phyloP scores from a whole-genome alignment of 2,888 invertebrate genomes.

The Drosophila affinis region DNA sequence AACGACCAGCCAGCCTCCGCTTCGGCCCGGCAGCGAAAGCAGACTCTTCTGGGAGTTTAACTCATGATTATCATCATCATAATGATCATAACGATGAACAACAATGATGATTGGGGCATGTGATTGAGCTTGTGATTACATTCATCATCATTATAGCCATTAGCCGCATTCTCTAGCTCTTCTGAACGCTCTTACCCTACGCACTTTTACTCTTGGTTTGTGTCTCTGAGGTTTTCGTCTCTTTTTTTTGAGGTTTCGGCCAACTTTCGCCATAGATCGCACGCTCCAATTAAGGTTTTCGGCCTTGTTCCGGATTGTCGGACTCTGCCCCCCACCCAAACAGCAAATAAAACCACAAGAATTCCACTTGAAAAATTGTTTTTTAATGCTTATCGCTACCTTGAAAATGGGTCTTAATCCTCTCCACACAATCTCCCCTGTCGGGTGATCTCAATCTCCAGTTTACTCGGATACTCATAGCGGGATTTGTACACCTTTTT shows the following conservation, averaged over 20 bases:
- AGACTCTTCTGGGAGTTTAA: conserved; percentile 24
- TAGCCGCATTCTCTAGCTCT: conserved; percentile 49
- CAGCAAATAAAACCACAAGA: not conserved
- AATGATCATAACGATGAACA: conserved; percentile 41
- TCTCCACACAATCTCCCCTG: not conserved
- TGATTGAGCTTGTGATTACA: conserved; percentile 48
- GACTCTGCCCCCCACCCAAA: not conserved
- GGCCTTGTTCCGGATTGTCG: conserved; percentile 22
- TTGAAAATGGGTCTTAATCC: not conserved
- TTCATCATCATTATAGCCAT: conserved; percentile 76
- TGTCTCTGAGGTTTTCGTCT: not conserved
- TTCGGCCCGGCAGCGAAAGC: conserved; percentile 32
- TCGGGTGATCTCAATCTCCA: not conserved
- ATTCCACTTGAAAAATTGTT: not conserved
- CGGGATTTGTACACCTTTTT: too few species aligned
- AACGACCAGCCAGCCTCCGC: conserved; percentile 13
- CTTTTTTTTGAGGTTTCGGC: conserved; percentile 14
- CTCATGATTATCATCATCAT: conserved; percentile 22
- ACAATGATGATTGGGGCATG: conserved; percentile 52
- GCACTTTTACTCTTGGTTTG: conserved; percentile 63
- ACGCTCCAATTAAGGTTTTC: conserved; percentile 66
- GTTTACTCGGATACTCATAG: not conserved
- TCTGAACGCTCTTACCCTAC: conserved; percentile 66
- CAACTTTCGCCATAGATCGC: conserved; percentile 73
- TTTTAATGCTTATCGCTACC: conserved; percentile 1